Evolutionary conservation across 2,797 vertebrate species (phyloP).

Genomic region (Molothrus aeneus): DNA sequence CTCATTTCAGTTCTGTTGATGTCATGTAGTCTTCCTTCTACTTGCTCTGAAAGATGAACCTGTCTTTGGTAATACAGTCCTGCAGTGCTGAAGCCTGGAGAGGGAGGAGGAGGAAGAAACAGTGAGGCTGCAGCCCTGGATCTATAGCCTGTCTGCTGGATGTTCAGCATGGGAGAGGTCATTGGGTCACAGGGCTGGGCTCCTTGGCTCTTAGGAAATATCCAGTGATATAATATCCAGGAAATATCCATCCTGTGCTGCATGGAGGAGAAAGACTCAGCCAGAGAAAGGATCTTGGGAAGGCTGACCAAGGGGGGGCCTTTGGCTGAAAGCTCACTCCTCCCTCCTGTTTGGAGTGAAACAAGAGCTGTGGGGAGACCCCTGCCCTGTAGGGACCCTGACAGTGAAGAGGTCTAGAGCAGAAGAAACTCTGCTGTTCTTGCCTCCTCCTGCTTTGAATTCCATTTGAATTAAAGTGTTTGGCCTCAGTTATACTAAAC

Average conservation of each 20-base stretch:
- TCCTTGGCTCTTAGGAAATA: background rate
- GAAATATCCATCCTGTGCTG: background rate
- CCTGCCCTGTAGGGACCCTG: too few relatives aligned
- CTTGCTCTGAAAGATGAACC: background rate
- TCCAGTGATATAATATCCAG: background rate
- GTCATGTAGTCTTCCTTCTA: background rate
- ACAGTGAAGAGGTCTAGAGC: too few relatives aligned
- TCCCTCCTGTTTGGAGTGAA: too few relatives aligned
- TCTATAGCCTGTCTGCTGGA: background rate
- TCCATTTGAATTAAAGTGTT: too few relatives aligned
- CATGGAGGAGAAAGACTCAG: background rate
- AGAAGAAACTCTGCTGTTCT: too few relatives aligned
- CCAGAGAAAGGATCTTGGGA: background rate
- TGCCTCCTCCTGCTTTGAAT: too few relatives aligned
- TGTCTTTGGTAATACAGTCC: background rate
- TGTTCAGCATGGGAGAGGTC: background rate
- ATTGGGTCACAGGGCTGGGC: background rate
- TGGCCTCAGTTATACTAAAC: too few relatives aligned
- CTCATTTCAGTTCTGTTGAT: background rate
- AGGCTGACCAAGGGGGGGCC: background rate
- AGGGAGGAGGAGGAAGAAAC: background rate
- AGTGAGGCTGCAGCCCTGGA: background rate
- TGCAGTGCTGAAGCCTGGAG: background rate
- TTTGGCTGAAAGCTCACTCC: background rate
- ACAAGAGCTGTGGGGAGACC: too few relatives aligned